Evolutionary conservation across 2,888 invertebrate genomes (phyloP), one percentile per base, ranked within the genome.

Genomic region (Habrosyne pyritoides): DNA sequence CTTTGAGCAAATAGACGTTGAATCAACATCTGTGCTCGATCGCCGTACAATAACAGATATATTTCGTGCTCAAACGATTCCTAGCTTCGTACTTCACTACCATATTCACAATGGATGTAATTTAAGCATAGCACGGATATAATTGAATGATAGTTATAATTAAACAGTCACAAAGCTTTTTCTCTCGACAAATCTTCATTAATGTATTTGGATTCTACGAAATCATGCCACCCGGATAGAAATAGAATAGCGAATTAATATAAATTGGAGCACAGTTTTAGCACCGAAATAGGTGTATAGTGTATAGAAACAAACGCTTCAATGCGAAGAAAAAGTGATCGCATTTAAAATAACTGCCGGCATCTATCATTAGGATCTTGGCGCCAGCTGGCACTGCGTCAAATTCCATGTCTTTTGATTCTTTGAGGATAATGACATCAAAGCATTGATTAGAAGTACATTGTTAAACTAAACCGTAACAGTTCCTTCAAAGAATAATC

Each of bases 321-420:
- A 24, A 56, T 52, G 52, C n/a, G 48, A 18, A 57, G 47, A 54
- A 59, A 63, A 63, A 67, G 53, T 55, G 52, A 55, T 26, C 46
- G 14, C 26, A 53, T 60, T 59, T 51, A 55, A 64, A 70, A 71
- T 71, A 71, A 47, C 60, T 52, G 21, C 10, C 57, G 47, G 56
- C 57, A 60, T 59, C 59, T 62, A 64, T 61, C 60, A 66, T 56
- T 46, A 30, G 50, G 28, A 50, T 14, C n/a, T 52, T 61, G 57
- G 61, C 66, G 68, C 71, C 68, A 66, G 56, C 56, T 70, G 68
- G 71, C 71, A 63, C 60, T 10, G 28, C 46, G 53, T 54, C 54
- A 60, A 56, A 56, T 24, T 46, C n/a, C 21, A 46, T 8, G 42
- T 55, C 22, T 42, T 62, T 59, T 56, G 56, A 66, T 59, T 62